A percentile compares a stretch with the other conserved stretches of the same genome.
phyloP scores from a whole-genome alignment of 1,140 invertebrate species.

The Sminthurides bifidus region DNA sequence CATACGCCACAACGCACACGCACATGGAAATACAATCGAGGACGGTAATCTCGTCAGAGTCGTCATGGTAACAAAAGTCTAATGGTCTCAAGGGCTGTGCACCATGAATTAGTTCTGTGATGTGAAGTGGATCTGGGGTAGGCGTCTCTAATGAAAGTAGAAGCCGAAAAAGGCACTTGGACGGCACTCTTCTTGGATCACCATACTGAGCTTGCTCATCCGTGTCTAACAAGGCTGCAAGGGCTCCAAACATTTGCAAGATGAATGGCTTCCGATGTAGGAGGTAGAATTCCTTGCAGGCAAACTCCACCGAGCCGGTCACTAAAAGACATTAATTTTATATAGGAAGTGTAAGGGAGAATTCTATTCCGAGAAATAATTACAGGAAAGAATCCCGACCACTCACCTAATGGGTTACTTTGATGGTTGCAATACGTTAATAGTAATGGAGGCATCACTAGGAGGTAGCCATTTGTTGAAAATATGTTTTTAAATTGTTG shows the following conservation, averaged over 20 bases:
- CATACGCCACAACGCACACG: slow-evolving; percentile 95
- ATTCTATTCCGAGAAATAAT: not conserved
- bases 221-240: slow-evolving; percentile 88
- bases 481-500: slow-evolving; percentile 99
- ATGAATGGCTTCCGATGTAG: slow-evolving; percentile 98
- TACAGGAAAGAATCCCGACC: not conserved
- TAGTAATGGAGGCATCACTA: slow-evolving; percentile 94
- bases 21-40: slow-evolving; percentile 87
- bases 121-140: slow-evolving; percentile 84
- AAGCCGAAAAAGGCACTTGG: slow-evolving; percentile 80
- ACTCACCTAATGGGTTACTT: slow-evolving; percentile 53
- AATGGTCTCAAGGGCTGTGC: slow-evolving; percentile 92
- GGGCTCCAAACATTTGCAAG: slow-evolving; percentile 96
- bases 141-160: slow-evolving; percentile 80
- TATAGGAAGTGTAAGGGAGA: not conserved
- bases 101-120: slow-evolving; percentile 85
- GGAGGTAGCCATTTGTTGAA: slow-evolving; percentile 91
- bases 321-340: slow-evolving; percentile 46
- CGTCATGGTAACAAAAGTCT: slow-evolving; percentile 93
- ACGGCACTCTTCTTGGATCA: slow-evolving; percentile 53
- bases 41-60: slow-evolving; percentile 85
- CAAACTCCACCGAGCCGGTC: slow-evolving; percentile 90
- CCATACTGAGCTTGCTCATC: slow-evolving; percentile 74
- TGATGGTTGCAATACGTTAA: slow-evolving; percentile 96
- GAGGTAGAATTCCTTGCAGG: slow-evolving; percentile 96